phyloP scores from a whole-genome alignment of 2,888 invertebrate species.

The Pocota personata region DNA sequence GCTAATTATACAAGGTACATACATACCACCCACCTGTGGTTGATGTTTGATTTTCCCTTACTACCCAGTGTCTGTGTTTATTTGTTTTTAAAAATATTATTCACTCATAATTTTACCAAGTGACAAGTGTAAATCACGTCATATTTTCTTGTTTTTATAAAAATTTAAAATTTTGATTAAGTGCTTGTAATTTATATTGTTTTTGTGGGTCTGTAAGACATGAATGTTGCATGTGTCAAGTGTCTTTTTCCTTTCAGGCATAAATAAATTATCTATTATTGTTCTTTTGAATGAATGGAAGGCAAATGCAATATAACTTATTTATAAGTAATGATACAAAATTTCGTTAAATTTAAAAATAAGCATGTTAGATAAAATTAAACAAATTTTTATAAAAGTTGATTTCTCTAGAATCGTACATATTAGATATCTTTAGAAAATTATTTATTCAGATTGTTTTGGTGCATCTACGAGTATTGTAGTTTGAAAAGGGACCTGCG shows the following conservation, averaged over 20 bases:
- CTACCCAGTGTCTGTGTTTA: background rate
- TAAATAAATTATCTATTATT: background rate
- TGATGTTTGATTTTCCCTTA: constrained; percentile 23
- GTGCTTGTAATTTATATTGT: background rate
- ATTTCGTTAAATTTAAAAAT: background rate
- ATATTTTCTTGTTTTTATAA: background rate
- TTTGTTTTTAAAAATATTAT: background rate
- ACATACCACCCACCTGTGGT: background rate
- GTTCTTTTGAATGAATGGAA: background rate
- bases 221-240: background rate
- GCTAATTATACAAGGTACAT: background rate
- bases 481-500: too few relatives aligned
- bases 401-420: too few relatives aligned
- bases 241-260: background rate
- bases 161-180: constrained; percentile 13
- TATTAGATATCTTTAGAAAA: too few relatives aligned
- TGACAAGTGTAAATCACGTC: background rate
- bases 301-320: background rate
- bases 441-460: too few relatives aligned
- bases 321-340: background rate
- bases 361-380: background rate
- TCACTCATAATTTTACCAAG: background rate
- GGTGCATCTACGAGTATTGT: too few relatives aligned
- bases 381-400: too few relatives aligned
- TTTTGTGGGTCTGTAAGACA: background rate